phyloP scores from a whole-genome alignment of 2,797 vertebrate genomes.

The Halcyon badia region DNA sequence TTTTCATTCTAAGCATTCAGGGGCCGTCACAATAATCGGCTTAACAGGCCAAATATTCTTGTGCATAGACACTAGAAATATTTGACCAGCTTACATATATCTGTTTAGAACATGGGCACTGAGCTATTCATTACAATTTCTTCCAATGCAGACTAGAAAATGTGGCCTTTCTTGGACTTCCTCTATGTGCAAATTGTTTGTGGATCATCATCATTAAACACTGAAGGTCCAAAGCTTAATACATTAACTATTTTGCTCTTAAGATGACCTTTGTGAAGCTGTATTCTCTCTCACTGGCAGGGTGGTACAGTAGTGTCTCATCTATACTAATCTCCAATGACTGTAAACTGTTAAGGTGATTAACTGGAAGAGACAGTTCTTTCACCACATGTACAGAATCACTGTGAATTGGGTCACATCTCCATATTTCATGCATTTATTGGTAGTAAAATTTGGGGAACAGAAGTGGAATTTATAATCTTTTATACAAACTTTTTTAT shows the following conservation, averaged over 20 bases:
- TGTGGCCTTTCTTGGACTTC: neutral
- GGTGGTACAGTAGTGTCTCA: neutral
- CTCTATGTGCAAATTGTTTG: neutral
- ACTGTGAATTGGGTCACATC: constrained; percentile 1
- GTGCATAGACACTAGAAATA: neutral
- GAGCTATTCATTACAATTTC: neutral
- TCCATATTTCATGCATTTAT: neutral
- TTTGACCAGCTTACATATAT: neutral
- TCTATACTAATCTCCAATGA: constrained; percentile 22
- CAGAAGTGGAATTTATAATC: neutral
- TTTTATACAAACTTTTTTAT: neutral
- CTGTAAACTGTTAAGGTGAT: constrained; percentile 55
- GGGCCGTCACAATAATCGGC: neutral
- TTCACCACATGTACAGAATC: neutral
- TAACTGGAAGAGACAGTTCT: constrained; percentile 50
- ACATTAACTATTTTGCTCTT: neutral
- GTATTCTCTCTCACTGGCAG: neutral
- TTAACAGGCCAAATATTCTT: neutral
- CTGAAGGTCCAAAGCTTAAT: neutral
- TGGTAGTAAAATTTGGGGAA: neutral
- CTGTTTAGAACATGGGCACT: neutral
- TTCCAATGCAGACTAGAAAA: neutral
- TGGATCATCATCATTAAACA: neutral
- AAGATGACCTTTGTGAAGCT: neutral
- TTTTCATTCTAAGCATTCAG: neutral